Conservation (phyloP, 2,797 vertebrate genomes). For the Eleutherodactylus coqui region DNA sequence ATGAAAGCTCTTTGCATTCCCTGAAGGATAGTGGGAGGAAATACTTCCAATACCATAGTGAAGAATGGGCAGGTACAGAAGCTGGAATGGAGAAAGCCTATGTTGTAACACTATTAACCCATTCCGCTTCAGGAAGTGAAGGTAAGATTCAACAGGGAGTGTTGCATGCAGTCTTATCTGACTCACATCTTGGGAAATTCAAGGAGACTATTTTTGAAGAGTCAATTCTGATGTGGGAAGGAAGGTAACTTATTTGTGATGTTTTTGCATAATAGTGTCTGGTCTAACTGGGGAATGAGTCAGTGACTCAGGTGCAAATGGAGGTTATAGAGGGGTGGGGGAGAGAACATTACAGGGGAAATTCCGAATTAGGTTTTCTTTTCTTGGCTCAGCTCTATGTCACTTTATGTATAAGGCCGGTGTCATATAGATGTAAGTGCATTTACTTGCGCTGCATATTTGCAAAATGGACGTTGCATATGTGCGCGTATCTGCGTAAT, state of each 20-base stretch:
- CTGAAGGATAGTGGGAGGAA: conserved; percentile 17
- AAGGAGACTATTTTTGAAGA: background rate
- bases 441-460: no score
- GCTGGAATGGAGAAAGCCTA: background rate
- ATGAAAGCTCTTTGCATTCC: background rate
- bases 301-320: no score
- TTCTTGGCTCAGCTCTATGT: background rate
- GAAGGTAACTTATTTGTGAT: background rate
- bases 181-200: conserved; percentile 14
- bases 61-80: conserved; percentile 49
- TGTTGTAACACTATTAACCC: conserved; percentile 31
- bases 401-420: background rate
- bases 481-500: no score
- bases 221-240: background rate
- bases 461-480: no score
- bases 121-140: conserved; percentile 41
- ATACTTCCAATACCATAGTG: conserved; percentile 19
- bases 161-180: conserved; percentile 19
- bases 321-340: background rate
- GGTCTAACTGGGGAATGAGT: background rate
- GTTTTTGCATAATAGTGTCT: background rate
- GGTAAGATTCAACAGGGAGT: background rate
- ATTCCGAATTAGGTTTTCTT: background rate
- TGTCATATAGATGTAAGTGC: no score
- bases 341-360: background rate